Evolutionary conservation across 2,797 vertebrate genomes (phyloP).

Genomic region (Dryobates pubescens): DNA sequence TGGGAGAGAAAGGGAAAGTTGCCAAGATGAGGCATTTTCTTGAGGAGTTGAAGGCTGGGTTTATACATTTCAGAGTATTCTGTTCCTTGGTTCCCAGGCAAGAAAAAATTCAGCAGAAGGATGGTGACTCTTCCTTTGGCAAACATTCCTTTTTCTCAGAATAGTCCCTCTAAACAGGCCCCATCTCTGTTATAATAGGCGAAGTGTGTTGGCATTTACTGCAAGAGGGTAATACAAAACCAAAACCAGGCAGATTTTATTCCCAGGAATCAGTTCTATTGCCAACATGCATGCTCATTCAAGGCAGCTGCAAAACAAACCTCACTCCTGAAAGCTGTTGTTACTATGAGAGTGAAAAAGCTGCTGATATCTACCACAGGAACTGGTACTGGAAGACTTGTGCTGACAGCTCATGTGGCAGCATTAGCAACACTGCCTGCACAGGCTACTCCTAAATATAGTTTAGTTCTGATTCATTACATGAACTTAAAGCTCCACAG

Average conservation of each 20-base stretch:
- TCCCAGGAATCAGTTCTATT: neutral
- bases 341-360: neutral
- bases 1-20: neutral
- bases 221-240: constrained; percentile 30
- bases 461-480: neutral
- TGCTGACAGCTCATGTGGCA: neutral
- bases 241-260: constrained; percentile 33
- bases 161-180: neutral
- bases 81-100: neutral
- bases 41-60: neutral
- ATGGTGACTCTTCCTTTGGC: neutral
- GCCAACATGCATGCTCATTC: constrained; percentile 13
- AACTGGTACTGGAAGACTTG: neutral
- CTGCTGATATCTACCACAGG: neutral
- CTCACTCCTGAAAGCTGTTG: neutral
- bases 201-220: neutral
- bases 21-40: constrained; percentile 1
- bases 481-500: rapidly evolving
- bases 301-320: constrained; percentile 51
- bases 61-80: neutral
- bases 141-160: neutral
- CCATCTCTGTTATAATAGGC: neutral
- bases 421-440: neutral
- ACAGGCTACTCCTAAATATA: neutral
- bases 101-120: neutral